Percentiles rank a stretch among this genome's conserved stretches.
These are phyloP conservation scores for Aldabrachelys gigantea DNA, from an alignment of 2,113 vertebrate genomes.

Conservation along the genomic window DNA sequence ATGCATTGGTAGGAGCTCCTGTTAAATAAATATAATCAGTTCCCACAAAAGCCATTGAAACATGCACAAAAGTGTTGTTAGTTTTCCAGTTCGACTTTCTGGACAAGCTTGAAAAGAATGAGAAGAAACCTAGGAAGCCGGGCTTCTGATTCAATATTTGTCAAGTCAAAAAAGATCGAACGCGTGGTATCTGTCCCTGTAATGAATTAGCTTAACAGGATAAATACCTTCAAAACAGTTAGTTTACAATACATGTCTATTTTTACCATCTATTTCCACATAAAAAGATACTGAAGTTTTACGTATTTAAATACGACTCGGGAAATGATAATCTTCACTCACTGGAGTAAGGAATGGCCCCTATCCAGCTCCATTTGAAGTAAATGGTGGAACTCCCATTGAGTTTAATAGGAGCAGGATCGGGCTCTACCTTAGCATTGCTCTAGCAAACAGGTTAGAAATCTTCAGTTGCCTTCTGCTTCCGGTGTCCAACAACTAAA, in stretches of 20 bases:
- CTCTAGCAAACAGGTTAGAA: not conserved
- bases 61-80: not conserved
- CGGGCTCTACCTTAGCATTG: not conserved
- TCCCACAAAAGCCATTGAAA: not conserved
- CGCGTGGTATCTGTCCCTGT: not conserved
- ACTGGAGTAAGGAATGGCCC: not conserved
- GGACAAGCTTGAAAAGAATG: not conserved
- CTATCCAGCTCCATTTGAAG: not conserved
- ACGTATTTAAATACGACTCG: not conserved
- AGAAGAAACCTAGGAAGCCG: accelerated
- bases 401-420: not conserved
- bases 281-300: not conserved
- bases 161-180: not conserved
- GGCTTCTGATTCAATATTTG: not conserved
- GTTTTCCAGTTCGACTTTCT: not conserved
- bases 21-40: not conserved
- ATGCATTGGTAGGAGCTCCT: not conserved
- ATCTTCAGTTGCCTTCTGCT: not conserved
- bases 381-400: not conserved
- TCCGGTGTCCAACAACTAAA: not conserved
- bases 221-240: not conserved
- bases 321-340: not conserved
- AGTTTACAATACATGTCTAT: not conserved
- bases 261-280: not conserved
- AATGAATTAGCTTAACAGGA: not conserved